Evolutionary conservation across 2,888 invertebrate genomes (phyloP), one percentile per base, ranked within the genome.

Genomic region (Cosmia pyralina): DNA sequence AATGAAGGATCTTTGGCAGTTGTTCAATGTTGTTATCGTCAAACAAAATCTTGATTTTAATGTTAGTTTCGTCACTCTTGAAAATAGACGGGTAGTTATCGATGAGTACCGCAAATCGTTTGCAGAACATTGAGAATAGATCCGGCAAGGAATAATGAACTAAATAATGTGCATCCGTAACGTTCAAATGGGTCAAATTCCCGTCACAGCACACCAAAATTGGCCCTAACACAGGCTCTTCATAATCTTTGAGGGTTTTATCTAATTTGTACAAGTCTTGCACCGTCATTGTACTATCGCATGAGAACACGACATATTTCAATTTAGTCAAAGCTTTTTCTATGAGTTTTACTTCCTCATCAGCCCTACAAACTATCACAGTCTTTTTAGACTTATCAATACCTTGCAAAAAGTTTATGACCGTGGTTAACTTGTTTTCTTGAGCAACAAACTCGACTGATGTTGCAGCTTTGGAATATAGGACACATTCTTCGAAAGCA

Each of bases 61-160:
- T 94, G 41, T 75, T 80, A 15, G 87, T 80, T 55, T 91, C 89
- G 13, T 89, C 71, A 0, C 77, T 50, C 72, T 88, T 90, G 79
- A 94, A 95, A 81, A 95, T 91, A 4, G 95, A 94, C 15, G 92
- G 89, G 86, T 97, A 97, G 87, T 97, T 97, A 80, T 97, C 96
- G 72, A 97, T 96, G 58, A 98, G 93, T 38, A 97, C 97, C 0
- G 97, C 96, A 88, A 98, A 98, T 75, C 98, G 95, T 87, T 96
- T 97, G 62, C 97, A 97, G 89, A 98, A 98, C 88, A 96, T 96
- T 0, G 97, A 97, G 91, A 97, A 97, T 0, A 96, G 93, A 44
- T 92, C 88, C 0, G 98, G 97, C 82, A 98, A 90, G 4, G 98
- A 97, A 92, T 97, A 98, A 90, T 98, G 98, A 22, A 98, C 95